These are phyloP conservation scores for Drosophila lacicola DNA, from an alignment of 2,888 invertebrate genomes.

Conservation along the genomic window DNA sequence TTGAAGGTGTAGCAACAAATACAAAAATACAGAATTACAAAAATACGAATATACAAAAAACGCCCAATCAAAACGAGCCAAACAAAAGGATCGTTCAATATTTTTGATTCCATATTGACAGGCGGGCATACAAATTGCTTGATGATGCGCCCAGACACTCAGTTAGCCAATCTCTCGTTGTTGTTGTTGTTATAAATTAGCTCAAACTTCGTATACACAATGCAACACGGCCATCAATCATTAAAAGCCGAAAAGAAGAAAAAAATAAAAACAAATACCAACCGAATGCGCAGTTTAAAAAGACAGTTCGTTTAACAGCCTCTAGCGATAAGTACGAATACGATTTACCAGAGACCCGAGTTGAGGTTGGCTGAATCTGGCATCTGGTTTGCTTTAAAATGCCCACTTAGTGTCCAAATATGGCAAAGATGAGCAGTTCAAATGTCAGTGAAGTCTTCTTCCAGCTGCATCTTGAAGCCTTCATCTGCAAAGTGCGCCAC, in stretches of 20 bases:
- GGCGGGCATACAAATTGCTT: constrained; percentile 76
- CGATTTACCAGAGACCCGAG: constrained; percentile 22
- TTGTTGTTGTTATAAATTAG: constrained; percentile 76
- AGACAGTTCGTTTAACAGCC: constrained; percentile 71
- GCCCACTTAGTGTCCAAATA: constrained; percentile 62
- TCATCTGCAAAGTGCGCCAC: constrained; percentile 38
- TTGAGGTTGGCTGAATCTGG: constrained; percentile 15
- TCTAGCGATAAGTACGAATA: constrained; percentile 23
- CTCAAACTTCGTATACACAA: constrained; percentile 73
- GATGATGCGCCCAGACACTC: constrained; percentile 51
- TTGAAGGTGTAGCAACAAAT: constrained; percentile 58
- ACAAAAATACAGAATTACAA: constrained; percentile 31
- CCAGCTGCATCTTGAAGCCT: constrained; percentile 57
- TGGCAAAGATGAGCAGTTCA: constrained; percentile 62
- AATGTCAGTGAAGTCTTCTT: constrained; percentile 56
- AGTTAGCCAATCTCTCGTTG: constrained; percentile 47
- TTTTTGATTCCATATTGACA: constrained; percentile 80
- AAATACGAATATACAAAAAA: constrained; percentile 43
- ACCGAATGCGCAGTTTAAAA: constrained; percentile 57
- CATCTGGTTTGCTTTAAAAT: constrained; percentile 58
- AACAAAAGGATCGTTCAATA: constrained; percentile 77
- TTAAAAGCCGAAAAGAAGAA: constrained; percentile 30
- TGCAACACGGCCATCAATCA: constrained; percentile 74
- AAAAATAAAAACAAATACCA: constrained; percentile 20
- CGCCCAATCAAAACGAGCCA: constrained; percentile 76